Conservation (phyloP, 2,888 invertebrate genomes). For the Polietes domitor region DNA sequence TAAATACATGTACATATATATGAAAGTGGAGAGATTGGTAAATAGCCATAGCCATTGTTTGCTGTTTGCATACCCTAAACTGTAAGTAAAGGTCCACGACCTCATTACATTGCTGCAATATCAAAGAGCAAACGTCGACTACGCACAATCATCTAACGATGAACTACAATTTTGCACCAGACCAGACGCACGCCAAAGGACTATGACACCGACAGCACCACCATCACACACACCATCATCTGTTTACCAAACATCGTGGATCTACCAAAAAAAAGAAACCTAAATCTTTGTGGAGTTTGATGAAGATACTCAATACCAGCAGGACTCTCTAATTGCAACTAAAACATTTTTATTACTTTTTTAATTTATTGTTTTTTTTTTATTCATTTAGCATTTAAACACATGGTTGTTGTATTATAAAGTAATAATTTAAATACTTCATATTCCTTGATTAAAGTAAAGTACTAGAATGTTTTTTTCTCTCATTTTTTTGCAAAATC, state of each 20-base stretch:
- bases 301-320: too few species aligned
- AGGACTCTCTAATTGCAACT: too few species aligned
- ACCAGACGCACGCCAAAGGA: conserved; percentile 47
- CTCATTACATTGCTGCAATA: conserved; percentile 72
- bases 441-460: conserved; percentile 64
- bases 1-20: too few species aligned
- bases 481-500: conserved; percentile 56
- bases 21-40: not conserved
- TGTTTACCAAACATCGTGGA: conserved; percentile 32
- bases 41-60: conserved; percentile 37
- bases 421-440: conserved; percentile 48
- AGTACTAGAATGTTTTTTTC: conserved; percentile 38
- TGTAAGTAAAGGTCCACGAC: conserved; percentile 76
- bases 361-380: too few species aligned
- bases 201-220: conserved; percentile 46
- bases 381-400: conserved; percentile 40
- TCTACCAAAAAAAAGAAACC: conserved; percentile 55
- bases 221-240: conserved; percentile 34
- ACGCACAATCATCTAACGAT: conserved; percentile 63
- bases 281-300: not conserved
- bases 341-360: too few species aligned
- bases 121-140: conserved; percentile 66
- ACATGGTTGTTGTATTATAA: not conserved
- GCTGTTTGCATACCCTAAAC: conserved; percentile 62
- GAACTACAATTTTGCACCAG: conserved; percentile 54